phyloP scores from a whole-genome alignment of 2,888 invertebrate species.

The Agelastica alni region DNA sequence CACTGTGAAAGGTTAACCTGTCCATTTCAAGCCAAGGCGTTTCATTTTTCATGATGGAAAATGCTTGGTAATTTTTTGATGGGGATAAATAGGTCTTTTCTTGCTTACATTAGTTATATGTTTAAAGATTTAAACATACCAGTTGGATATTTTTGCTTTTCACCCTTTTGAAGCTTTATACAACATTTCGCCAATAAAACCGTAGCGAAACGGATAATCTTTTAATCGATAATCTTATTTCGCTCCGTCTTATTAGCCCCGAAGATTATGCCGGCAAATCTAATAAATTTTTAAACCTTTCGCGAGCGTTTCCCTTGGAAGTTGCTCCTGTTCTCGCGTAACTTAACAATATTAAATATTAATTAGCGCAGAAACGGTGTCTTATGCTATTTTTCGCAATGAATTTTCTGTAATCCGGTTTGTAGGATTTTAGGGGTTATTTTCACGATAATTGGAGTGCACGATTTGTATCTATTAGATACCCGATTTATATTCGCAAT shows the following conservation, averaged over 20 bases:
- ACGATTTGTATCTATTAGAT: not conserved
- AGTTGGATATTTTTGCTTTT: no score
- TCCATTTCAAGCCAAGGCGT: no score
- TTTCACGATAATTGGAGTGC: not conserved
- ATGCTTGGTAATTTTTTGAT: no score
- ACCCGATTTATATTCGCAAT: no score
- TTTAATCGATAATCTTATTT: conserved; percentile 11
- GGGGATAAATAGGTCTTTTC: no score
- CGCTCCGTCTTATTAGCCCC: conserved; percentile 1
- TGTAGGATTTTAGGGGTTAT: not conserved
- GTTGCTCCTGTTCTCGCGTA: not conserved
- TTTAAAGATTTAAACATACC: no score
- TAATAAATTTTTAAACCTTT: conserved; percentile 8
- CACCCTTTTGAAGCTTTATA: no score
- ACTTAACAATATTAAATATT: conserved; percentile 8
- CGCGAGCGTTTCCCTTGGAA: not conserved
- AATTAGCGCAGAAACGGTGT: not conserved
- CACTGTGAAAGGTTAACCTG: no score
- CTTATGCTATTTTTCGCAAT: not conserved
- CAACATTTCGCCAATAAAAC: conserved; percentile 5
- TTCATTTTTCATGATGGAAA: no score
- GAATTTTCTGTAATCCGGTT: not conserved
- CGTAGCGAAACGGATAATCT: conserved; percentile 1
- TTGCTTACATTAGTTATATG: no score
- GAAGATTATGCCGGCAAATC: conserved; percentile 1